These are phyloP conservation scores for Passer domesticus DNA, from an alignment of 2,113 vertebrate species.

Conservation along the genomic window DNA sequence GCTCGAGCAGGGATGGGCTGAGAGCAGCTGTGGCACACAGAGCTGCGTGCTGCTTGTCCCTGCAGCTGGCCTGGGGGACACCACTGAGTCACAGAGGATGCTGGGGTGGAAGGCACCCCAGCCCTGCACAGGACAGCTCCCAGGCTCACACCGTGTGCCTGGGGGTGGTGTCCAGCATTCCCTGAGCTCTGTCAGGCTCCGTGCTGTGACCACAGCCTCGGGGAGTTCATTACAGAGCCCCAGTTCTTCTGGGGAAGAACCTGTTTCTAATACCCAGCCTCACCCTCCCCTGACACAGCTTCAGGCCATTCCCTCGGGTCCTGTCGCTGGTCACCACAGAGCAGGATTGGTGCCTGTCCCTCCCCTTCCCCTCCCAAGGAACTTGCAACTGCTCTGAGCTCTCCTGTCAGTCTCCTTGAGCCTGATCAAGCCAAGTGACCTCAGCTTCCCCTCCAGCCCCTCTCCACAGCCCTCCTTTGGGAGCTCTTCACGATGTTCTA, in stretches of 20 bases:
- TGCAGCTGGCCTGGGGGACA: not conserved
- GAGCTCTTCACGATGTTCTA: not conserved
- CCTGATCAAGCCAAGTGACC: not conserved
- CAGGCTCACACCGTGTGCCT: not conserved
- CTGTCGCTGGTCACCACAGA: not conserved
- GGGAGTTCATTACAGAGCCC: not conserved
- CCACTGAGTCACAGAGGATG: accelerated
- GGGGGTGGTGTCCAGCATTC: not conserved
- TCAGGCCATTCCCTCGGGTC: not conserved
- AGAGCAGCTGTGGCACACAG: not conserved
- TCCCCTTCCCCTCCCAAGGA: not conserved
- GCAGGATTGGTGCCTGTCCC: not conserved
- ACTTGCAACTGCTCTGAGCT: accelerated
- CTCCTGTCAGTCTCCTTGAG: not conserved
- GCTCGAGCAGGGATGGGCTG: not conserved
- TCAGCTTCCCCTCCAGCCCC: not conserved
- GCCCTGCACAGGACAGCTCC: not conserved
- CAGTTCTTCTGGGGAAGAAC: not conserved
- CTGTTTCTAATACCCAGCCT: not conserved
- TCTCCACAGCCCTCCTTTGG: not conserved
- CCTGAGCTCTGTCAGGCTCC: not conserved
- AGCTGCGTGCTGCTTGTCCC: not conserved
- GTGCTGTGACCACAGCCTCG: accelerated
- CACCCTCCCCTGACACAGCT: not conserved
- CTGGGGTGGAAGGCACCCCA: not conserved